Base-by-base conservation (phyloP, 2,113 vertebrate species). In the Thinocorus orbignyianus region DNA sequence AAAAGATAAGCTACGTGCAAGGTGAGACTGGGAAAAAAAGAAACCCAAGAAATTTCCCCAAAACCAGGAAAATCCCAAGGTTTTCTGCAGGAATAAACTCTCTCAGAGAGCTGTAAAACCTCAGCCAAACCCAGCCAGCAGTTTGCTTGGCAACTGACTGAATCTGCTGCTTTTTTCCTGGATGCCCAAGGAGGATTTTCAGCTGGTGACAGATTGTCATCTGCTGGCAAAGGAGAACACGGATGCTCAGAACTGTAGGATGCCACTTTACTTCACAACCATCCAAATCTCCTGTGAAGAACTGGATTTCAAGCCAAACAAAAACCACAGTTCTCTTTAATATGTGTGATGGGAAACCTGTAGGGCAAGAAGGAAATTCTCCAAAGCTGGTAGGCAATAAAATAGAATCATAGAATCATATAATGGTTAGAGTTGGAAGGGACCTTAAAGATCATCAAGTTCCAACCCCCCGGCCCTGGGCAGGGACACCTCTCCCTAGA, bases 41-140 rank as follows among this genome's bases (percentile, higher is more conserved):
- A 83, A 73, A 31, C 3, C 6, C 11, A 10, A 54, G 15, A 20
- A 8, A 17, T 54, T 72, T 51, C 57, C 14, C 28, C 30, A 55
- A 22, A 1, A 11, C 17, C 20, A 46, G 17, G 9, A 82, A 80
- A 26, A 3, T 8, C 39, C 14, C n/a, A 16, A 1, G 0, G 11
- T 62, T 28, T 25, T 64, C 58, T 35, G 24, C 26, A 64, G 65
- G 6, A 24, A 24, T 39, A 52, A 68, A 68, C 16, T 33, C 46
- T 14, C 28, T 41, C 60, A 55, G 65, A 41, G 42, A 28, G n/a
- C 8, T n/a, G 13, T 10, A 13, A 69, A 73, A 25, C 25, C 58
- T 57, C 54, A 10, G 68, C 48, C 16, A 61, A 33, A n/a, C 2
- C 16, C 64, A 81, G 49, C 7, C 25, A 76, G 20, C 54, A 49